Percentiles rank a stretch among this genome's conserved stretches.
Conservation (phyloP, 2,888 invertebrate species). For the Metellina segmentata region DNA sequence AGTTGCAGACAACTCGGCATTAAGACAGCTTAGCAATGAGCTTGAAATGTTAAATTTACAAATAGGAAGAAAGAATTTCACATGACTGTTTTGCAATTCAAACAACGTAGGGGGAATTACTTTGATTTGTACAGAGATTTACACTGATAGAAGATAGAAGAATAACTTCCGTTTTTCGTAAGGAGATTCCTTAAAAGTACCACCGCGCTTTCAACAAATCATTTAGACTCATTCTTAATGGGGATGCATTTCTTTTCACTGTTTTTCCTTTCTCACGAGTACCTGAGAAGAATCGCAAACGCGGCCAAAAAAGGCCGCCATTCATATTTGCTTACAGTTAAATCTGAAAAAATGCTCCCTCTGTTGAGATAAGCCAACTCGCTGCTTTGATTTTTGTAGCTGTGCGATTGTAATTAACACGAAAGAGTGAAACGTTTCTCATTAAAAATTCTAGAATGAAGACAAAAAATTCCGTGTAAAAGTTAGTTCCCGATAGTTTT, state of each 20-base stretch:
- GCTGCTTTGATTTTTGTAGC: neutral
- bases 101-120: conserved; percentile 40
- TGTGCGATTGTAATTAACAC: neutral
- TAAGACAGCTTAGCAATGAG: conserved; percentile 51
- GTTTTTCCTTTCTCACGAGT: neutral
- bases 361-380: neutral
- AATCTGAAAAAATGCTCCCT: neutral
- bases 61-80: conserved; percentile 18
- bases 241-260: neutral
- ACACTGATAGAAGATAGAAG: conserved; percentile 31
- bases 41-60: conserved; percentile 46
- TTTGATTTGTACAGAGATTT: conserved; percentile 65
- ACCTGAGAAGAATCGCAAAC: neutral
- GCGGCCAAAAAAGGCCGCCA: neutral
- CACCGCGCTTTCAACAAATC: neutral
- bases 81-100: conserved; percentile 58
- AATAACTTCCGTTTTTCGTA: conserved; percentile 31
- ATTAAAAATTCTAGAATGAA: neutral
- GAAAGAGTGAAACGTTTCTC: neutral
- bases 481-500: neutral
- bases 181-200: neutral
- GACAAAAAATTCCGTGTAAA: neutral
- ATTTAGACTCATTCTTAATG: neutral
- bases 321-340: neutral
- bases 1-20: conserved; percentile 30